phyloP scores from a whole-genome alignment of 2,797 vertebrate genomes.

The Liparis tanakae region DNA sequence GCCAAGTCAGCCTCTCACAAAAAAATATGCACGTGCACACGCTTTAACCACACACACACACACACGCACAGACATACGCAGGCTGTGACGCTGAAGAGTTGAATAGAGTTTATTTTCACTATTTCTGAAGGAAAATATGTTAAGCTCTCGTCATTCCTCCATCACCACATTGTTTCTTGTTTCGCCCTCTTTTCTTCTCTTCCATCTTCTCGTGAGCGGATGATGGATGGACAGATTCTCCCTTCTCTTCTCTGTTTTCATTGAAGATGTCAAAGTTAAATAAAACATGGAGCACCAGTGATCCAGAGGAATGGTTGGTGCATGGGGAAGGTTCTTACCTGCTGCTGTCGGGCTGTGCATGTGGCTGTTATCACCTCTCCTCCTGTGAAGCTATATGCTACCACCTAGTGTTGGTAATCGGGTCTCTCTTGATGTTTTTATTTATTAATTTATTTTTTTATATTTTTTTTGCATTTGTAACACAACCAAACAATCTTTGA shows the following conservation, averaged over 20 bases:
- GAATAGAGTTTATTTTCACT: slow-evolving; percentile 36
- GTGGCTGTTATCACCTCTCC: not conserved
- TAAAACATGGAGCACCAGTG: not conserved
- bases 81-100: slow-evolving; percentile 49
- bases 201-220: slow-evolving; percentile 1
- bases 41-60: slow-evolving; percentile 20
- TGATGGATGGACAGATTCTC: not conserved
- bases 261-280: not conserved
- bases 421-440: not conserved
- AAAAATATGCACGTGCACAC: slow-evolving; percentile 53
- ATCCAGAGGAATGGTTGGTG: not conserved
- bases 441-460: too few species aligned
- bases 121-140: slow-evolving; percentile 37
- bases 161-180: too few species aligned
- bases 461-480: too few species aligned
- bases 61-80: slow-evolving; percentile 39
- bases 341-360: slow-evolving; percentile 20
- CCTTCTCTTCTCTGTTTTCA: slow-evolving; percentile 5
- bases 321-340: slow-evolving; percentile 20
- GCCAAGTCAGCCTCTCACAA: slow-evolving; percentile 53
- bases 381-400: slow-evolving; percentile 21
- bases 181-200: slow-evolving; percentile 5
- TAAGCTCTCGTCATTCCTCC: slow-evolving; percentile 5
- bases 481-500: too few species aligned
- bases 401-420: slow-evolving; percentile 47